Evolutionary conservation across 2,797 vertebrate species (phyloP).

Genomic region (Myotis myotis): DNA sequence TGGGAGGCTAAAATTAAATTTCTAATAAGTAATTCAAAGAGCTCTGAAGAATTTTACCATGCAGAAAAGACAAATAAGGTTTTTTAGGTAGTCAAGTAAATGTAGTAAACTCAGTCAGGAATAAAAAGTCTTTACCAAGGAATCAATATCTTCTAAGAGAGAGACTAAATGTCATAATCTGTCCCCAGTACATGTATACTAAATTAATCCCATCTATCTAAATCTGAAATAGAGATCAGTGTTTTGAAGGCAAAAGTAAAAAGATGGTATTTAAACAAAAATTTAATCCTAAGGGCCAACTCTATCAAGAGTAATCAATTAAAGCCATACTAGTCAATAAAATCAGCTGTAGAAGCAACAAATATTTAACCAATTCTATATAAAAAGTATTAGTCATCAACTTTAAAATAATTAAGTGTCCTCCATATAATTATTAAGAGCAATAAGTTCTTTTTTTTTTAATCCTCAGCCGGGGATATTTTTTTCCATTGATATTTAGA

Average conservation of each 20-base stretch:
- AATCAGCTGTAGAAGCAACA: slow-evolving; percentile 20
- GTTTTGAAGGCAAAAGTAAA: slow-evolving; percentile 62
- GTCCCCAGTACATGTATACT: neutral
- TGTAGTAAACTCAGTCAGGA: slow-evolving; percentile 30
- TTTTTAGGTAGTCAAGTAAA: slow-evolving; percentile 30
- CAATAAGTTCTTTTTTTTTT: neutral
- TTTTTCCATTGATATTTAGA: no score
- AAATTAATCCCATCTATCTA: slow-evolving; percentile 38
- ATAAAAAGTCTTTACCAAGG: slow-evolving; percentile 36
- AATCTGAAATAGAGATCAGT: slow-evolving; percentile 43
- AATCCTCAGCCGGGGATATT: neutral
- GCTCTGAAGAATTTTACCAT: slow-evolving; percentile 55
- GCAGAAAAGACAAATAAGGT: slow-evolving; percentile 39
- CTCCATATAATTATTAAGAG: neutral
- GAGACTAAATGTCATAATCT: slow-evolving; percentile 42
- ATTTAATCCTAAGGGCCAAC: slow-evolving; percentile 39
- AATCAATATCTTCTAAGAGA: slow-evolving; percentile 52
- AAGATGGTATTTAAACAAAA: slow-evolving; percentile 52
- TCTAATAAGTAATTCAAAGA: slow-evolving; percentile 70
- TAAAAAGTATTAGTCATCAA: neutral
- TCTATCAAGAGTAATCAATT: slow-evolving; percentile 20
- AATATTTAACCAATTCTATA: neutral
- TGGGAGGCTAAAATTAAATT: slow-evolving; percentile 67
- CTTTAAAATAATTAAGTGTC: slow-evolving; percentile 30
- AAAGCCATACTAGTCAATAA: slow-evolving; percentile 11